Evolutionary conservation across 2,797 vertebrate genomes (phyloP), one percentile per base, ranked within the genome.

Genomic region (Notolabrus celidotus): DNA sequence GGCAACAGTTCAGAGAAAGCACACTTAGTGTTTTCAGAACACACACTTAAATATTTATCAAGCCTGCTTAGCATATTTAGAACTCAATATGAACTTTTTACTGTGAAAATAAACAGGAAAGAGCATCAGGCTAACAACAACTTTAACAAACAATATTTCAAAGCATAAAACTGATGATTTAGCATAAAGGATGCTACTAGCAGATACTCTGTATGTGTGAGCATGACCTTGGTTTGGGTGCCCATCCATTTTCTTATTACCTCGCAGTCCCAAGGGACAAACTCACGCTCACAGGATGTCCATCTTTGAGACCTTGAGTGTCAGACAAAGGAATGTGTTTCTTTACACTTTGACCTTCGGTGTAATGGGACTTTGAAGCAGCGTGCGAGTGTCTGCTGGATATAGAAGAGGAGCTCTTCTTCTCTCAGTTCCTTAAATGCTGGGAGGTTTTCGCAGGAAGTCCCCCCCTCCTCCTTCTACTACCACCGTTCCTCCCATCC

Each of bases 361-460:
- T 52, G 27, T 57, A 71, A 69, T 62, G 16, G 33, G 46, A 50
- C 36, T 65, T 15, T 45, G 45, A 49, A 23, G 51, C 34, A 1
- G 62, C 7, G 15, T 38, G 38, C 16, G 3, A 15, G 23, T 65
- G 38, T 49, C 23, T 33, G 50, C 56, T 9, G 38, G 3, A 36
- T 19, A 33, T 62, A 51, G 42, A 53, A 64, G 62, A 51, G 42
- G 53, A 64, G 62, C 57, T 74, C 62, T 57, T 61, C 62, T 77
- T 65, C 11, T 79, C 33, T 62, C 39, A 67, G 43, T 63, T 61
- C 61, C 34, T 36, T 34, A 34, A 54, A 79, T 64, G 80, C 66
- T 57, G 60, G 55, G 11, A 78, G 73, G 53, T 66, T 77, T 34
- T 74, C 2, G 1, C 43, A 67, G 71, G 74, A 74, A 76, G 71